Evolutionary conservation across 2,797 vertebrate genomes (phyloP), one percentile per base, ranked within the genome.

Genomic region (Synaphobranchus kaupii): DNA sequence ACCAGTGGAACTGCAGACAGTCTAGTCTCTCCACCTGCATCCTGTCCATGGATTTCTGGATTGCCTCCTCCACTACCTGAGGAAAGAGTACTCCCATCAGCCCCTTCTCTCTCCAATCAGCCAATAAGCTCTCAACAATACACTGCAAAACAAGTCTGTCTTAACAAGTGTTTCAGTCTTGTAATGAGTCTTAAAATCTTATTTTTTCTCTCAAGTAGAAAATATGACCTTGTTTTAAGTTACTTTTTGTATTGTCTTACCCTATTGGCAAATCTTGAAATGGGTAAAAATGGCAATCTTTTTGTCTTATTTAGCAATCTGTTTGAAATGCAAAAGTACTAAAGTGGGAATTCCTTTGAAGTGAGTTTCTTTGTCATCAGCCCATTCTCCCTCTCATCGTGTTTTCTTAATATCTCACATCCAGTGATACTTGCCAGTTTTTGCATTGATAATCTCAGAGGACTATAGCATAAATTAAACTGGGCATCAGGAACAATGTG

Each of bases 1-100:
- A 93, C 92, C 93, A 93, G 91, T 94, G 92, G 84, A 94, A 94
- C 92, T 94, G 93, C 60, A 94, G 88, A 88, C 92, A 93, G 91
- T 94, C 93, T 90, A 94, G 88, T 5, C 34, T 83, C 47, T 92
- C 90, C 86, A 94, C 93, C 86, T 94, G 90, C 93, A 93, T 93
- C 0, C 84, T 89, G 68, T n/a, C 82, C 90, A 94, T 91, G n/a
- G 93, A 93, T 83, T 83, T 86, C 39, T 47, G 90, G 86, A 93
- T 20, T 0, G 91, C 92, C 81, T 90, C 90, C 89, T 92, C 90
- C 89, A 93, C 91, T 89, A 90, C 92, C 93, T 94, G 86, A 58
- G 88, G 31, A 88, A 25, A 63, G 28, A 60, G 34, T n/a, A 63
- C 34, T 60, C n/a, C n/a, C 52, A 54, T 84, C 31, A 58, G 73